Percentiles rank a stretch among this genome's conserved stretches.
These are phyloP conservation scores for Brienomyrus brachyistius DNA, from an alignment of 2,113 vertebrate genomes.

Conservation along the genomic window DNA sequence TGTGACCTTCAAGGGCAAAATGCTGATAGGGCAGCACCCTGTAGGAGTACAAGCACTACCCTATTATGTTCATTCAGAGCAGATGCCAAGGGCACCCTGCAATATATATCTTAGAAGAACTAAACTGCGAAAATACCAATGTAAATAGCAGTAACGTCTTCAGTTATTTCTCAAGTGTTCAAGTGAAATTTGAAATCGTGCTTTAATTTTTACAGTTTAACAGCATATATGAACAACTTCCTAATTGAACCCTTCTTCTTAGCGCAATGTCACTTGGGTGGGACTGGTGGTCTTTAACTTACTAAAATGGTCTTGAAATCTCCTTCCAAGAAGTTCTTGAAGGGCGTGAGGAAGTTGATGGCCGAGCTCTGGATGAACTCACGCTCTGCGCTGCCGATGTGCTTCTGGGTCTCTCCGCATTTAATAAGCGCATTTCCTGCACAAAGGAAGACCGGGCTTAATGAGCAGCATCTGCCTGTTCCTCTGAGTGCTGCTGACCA, in stretches of 20 bases:
- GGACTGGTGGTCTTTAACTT: constrained; percentile 48
- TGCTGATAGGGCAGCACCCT: not conserved
- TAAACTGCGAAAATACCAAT: not conserved
- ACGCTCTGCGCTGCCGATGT: constrained; percentile 87
- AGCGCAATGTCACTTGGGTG: not conserved
- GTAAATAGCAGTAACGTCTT: not conserved
- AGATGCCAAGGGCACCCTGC: not conserved
- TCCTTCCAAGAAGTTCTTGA: constrained; percentile 95
- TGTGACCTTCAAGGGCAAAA: not conserved
- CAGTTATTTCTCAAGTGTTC: not conserved
- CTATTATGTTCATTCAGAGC: not conserved
- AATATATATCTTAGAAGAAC: not conserved
- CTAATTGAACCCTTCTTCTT: not conserved
- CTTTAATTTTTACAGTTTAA: not conserved
- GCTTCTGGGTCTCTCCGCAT: constrained; percentile 92
- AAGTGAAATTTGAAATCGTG: not conserved
- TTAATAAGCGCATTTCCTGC: constrained; percentile 93
- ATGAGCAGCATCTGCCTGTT: not conserved
- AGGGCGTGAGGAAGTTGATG: constrained; percentile 93
- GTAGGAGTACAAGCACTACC: not conserved
- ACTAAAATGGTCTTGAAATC: constrained; percentile 98
- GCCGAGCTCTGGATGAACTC: constrained; percentile 89
- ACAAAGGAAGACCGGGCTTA: constrained; percentile 22
- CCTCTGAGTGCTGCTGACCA: not conserved
- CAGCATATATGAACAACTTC: not conserved